Conservation (phyloP, 2,797 vertebrate species). For the Sebastes melanostomus region DNA sequence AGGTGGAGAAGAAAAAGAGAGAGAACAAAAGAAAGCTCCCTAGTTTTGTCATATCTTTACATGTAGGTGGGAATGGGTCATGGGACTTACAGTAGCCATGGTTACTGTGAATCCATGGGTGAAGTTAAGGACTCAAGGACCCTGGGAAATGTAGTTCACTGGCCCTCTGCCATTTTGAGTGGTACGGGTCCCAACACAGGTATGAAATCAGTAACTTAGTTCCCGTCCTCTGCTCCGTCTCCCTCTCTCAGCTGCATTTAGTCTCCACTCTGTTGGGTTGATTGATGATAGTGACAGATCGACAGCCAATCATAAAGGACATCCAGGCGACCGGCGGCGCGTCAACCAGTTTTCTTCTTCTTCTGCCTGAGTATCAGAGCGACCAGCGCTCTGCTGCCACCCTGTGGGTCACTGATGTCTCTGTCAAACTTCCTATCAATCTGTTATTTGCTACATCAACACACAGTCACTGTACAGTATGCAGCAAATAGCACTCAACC, state of each 20-base stretch:
- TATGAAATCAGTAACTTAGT: neutral
- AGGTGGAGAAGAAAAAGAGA: too few relatives aligned
- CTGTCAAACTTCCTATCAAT: neutral
- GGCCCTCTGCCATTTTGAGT: too few relatives aligned
- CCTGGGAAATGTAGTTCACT: neutral
- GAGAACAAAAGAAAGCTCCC: too few relatives aligned
- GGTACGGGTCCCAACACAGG: neutral
- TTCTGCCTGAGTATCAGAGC: neutral
- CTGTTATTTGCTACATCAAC: neutral
- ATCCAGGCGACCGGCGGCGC: neutral
- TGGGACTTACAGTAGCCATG: too few relatives aligned
- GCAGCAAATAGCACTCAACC: neutral
- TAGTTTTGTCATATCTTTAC: too few relatives aligned
- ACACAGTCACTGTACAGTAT: neutral
- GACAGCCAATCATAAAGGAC: neutral
- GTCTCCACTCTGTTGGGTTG: neutral
- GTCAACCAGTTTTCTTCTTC: neutral
- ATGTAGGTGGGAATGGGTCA: too few relatives aligned
- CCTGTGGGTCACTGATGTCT: conserved; percentile 16
- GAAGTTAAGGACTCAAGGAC: too few relatives aligned
- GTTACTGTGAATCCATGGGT: too few relatives aligned
- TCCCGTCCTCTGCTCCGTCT: too few relatives aligned
- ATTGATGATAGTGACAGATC: neutral
- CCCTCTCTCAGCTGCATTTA: neutral
- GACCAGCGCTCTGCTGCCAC: conserved; percentile 23